Percentiles rank a stretch among this genome's conserved stretches.
Evolutionary conservation across 2,888 invertebrate species (phyloP).

Genomic region (Nomada ruficornis): DNA sequence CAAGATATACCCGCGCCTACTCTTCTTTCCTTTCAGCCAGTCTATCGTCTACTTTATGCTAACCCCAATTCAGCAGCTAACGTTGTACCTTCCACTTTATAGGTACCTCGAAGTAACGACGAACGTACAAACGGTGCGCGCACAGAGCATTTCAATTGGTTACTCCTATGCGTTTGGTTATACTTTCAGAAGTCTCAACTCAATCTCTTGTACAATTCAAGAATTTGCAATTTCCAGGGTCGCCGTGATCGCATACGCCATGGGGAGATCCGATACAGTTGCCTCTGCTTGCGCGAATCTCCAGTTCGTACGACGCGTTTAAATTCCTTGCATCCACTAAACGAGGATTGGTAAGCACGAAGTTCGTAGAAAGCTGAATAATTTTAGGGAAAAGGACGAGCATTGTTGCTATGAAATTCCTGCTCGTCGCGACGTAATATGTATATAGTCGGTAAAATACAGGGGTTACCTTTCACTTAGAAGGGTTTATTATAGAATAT

Average conservation of each 20-base stretch:
- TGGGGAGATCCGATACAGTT: constrained; percentile 26
- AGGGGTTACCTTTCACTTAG: too few relatives aligned
- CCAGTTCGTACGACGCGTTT: constrained; percentile 11
- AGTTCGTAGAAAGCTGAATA: constrained; percentile 20
- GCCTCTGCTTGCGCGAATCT: constrained; percentile 15
- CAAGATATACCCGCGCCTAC: constrained; percentile 65
- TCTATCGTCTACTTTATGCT: constrained; percentile 69
- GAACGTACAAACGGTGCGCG: constrained; percentile 46
- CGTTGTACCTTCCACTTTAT: constrained; percentile 43
- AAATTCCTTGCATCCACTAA: constrained; percentile 29
- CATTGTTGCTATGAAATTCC: not conserved
- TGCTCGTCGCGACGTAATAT: too few relatives aligned
- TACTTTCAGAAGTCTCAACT: constrained; percentile 52
- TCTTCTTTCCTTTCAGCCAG: constrained; percentile 33
- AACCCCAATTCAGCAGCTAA: constrained; percentile 42
- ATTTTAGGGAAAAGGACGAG: not conserved
- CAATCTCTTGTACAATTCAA: constrained; percentile 40
- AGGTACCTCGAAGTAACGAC: constrained; percentile 35
- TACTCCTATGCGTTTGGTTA: constrained; percentile 51
- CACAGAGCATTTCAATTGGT: constrained; percentile 72
- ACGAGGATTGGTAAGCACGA: constrained; percentile 28
- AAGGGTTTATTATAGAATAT: too few relatives aligned
- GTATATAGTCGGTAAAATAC: too few relatives aligned
- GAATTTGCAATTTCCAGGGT: constrained; percentile 75
- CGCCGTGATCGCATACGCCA: constrained; percentile 31